phyloP scores from a whole-genome alignment of 2,888 invertebrate species.

The Cabera pusaria region DNA sequence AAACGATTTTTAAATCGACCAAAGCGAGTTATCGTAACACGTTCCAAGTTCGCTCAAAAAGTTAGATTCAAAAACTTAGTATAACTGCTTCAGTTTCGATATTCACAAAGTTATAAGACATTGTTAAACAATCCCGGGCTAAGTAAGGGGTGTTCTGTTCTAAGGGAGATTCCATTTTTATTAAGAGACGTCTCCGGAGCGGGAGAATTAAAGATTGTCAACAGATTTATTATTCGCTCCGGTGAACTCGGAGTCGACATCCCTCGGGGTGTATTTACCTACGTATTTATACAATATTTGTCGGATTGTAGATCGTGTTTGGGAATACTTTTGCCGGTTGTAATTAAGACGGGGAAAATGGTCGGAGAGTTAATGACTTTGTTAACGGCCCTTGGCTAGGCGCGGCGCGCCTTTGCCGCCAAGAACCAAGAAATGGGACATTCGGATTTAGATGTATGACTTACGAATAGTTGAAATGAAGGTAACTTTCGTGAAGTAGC shows the following conservation, averaged over 20 bases:
- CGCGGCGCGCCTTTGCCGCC: too few species aligned
- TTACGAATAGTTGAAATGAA: too few species aligned
- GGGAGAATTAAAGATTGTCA: slow-evolving; percentile 80
- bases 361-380: slow-evolving; percentile 27
- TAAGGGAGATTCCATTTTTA: slow-evolving; percentile 53
- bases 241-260: slow-evolving; percentile 58
- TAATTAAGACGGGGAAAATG: slow-evolving; percentile 33
- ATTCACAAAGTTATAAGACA: slow-evolving; percentile 33
- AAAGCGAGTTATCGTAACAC: slow-evolving; percentile 14
- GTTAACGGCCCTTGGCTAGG: slow-evolving; percentile 11
- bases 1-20: too few species aligned
- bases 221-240: slow-evolving; percentile 81
- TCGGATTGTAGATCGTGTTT: slow-evolving; percentile 32
- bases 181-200: slow-evolving; percentile 53
- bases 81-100: slow-evolving; percentile 28
- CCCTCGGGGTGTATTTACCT: slow-evolving; percentile 53
- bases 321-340: slow-evolving; percentile 34
- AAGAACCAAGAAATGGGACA: too few species aligned
- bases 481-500: slow-evolving; percentile 44
- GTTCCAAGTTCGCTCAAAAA: slow-evolving; percentile 13
- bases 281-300: slow-evolving; percentile 48
- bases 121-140: slow-evolving; percentile 33
- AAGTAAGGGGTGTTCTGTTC: slow-evolving; percentile 45
- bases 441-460: too few species aligned
- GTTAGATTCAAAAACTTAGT: slow-evolving; percentile 35